Evolutionary conservation across 2,888 invertebrate species (phyloP).

Genomic region (Chelonus formosanus): DNA sequence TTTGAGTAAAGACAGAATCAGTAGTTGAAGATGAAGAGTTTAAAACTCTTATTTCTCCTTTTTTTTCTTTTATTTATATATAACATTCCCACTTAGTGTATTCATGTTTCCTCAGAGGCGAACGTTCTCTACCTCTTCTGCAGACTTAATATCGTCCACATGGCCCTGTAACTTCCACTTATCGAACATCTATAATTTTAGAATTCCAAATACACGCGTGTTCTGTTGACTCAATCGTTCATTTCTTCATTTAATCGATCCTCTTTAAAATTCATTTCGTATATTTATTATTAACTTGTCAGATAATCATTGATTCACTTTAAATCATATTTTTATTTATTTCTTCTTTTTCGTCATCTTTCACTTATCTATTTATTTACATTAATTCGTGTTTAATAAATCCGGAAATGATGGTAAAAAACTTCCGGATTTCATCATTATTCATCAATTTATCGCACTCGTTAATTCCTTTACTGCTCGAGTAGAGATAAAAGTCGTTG

Average conservation of each 20-base stretch:
- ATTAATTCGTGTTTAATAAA: too few relatives aligned
- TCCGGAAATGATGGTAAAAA: too few relatives aligned
- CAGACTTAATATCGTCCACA: constrained; percentile 28
- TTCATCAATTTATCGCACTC: constrained; percentile 9
- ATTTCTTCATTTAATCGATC: too few relatives aligned
- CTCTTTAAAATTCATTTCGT: not conserved
- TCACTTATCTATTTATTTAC: too few relatives aligned
- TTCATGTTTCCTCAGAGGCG: too few relatives aligned
- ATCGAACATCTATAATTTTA: constrained; percentile 45
- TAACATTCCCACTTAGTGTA: not conserved
- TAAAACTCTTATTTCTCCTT: not conserved
- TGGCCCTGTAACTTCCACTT: constrained; percentile 43
- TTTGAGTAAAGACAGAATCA: too few relatives aligned
- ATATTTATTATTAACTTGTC: not conserved
- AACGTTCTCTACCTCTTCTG: not conserved
- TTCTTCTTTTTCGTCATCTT: too few relatives aligned
- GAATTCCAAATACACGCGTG: constrained; percentile 44
- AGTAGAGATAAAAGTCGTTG: constrained; percentile 14
- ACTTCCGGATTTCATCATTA: not conserved
- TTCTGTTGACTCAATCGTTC: not conserved
- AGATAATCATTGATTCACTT: too few relatives aligned
- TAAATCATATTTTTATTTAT: too few relatives aligned
- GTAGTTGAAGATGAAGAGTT: constrained; percentile 2
- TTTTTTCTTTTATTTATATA: not conserved
- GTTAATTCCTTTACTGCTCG: constrained; percentile 13